These are phyloP conservation scores for Microchrysa polita DNA, from an alignment of 2,888 invertebrate species.

Conservation along the genomic window DNA sequence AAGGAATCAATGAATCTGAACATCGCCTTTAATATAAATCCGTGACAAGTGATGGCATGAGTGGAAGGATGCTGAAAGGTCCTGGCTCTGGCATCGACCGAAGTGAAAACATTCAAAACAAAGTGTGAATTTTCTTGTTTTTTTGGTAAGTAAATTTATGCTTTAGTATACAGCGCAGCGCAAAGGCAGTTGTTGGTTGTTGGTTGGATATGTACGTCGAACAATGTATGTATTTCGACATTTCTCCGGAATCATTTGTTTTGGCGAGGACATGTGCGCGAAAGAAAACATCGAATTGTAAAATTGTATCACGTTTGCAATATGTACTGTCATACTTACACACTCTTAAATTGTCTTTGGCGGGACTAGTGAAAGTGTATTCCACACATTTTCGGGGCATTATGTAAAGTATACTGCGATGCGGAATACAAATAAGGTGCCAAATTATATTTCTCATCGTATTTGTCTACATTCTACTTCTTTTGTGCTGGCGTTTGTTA, in stretches of 20 bases:
- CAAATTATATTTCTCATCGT: constrained; percentile 28
- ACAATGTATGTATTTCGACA: not conserved
- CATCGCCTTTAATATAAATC: not conserved
- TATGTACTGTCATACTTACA: constrained; percentile 16
- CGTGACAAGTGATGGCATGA: not conserved
- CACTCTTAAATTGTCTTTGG: constrained; percentile 19
- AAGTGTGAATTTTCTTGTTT: not conserved
- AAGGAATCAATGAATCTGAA: not conserved
- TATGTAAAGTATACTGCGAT: constrained; percentile 28
- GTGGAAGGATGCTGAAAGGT: not conserved
- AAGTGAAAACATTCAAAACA: not conserved
- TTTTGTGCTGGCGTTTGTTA: too few relatives aligned
- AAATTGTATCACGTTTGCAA: constrained; percentile 38
- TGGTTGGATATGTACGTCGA: too few relatives aligned
- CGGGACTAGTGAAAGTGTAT: constrained; percentile 21
- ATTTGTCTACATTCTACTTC: not conserved
- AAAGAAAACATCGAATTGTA: constrained; percentile 29
- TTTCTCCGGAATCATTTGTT: not conserved
- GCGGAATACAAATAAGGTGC: constrained; percentile 36
- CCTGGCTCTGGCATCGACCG: not conserved
- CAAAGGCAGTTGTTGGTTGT: not conserved
- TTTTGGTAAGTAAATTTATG: constrained; percentile 15
- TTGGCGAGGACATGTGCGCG: not conserved
- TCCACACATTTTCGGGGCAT: constrained; percentile 2
- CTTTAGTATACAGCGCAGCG: not conserved